These are phyloP conservation scores for Callospermophilus lateralis DNA, from an alignment of 2,113 vertebrate genomes.

Conservation along the genomic window DNA sequence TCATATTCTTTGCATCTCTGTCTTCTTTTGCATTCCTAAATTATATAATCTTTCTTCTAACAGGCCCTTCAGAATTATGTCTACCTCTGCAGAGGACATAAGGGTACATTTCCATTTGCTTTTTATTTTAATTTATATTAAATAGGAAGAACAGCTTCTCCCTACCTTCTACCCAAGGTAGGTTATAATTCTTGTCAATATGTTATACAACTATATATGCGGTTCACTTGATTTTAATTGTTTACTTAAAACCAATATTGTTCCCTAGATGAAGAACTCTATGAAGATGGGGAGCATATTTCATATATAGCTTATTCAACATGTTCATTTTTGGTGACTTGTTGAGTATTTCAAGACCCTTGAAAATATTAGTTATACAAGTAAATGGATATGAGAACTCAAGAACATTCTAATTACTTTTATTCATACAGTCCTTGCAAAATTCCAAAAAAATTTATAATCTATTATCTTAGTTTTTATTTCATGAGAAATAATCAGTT, in stretches of 20 bases:
- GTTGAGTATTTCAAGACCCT: not conserved
- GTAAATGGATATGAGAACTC: not conserved
- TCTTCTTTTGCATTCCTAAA: not conserved
- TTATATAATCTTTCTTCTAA: not conserved
- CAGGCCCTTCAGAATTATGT: not conserved
- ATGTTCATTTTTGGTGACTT: not conserved
- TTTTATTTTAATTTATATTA: not conserved
- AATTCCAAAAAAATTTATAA: constrained; percentile 27
- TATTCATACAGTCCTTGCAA: not conserved
- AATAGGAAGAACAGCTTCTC: not conserved
- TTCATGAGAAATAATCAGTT: not conserved
- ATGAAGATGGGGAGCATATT: not conserved
- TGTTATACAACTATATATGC: not conserved
- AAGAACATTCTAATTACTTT: constrained; percentile 29
- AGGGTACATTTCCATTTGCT: not conserved
- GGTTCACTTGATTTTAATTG: constrained; percentile 11
- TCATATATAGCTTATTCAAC: not conserved
- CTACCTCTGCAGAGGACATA: not conserved
- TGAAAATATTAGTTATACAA: constrained; percentile 20
- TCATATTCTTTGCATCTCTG: not conserved
- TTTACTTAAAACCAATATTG: not conserved
- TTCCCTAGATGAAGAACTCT: not conserved
- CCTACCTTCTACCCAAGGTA: not conserved
- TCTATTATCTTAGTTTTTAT: not conserved
- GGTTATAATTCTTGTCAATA: not conserved